A percentile compares a stretch with the other conserved stretches of the same genome.
Conservation (phyloP, 1,140 invertebrate species). For the Drosophila neocordata region DNA sequence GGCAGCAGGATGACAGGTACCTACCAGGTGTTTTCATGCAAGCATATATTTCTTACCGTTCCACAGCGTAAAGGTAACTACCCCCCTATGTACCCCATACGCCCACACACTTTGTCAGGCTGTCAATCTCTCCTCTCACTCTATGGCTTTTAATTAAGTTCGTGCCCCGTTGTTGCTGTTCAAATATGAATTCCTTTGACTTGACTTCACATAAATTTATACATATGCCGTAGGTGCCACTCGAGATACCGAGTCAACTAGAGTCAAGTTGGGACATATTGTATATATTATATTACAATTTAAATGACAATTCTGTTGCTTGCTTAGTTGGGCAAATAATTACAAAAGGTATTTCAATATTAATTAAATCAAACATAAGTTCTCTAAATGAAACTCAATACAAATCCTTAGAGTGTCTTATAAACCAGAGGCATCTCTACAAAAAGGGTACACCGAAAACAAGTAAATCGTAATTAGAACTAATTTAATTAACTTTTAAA, state of each 20-base stretch:
- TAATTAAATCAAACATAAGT: constrained; percentile 29
- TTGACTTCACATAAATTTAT: constrained; percentile 29
- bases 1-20: background rate
- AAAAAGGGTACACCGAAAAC: background rate
- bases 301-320: constrained; percentile 38
- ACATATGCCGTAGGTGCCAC: background rate
- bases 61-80: background rate
- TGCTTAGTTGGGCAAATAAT: constrained; percentile 13
- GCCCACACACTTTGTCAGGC: constrained; percentile 17
- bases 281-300: constrained; percentile 24
- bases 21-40: constrained; percentile 36
- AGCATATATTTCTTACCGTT: constrained; percentile 1
- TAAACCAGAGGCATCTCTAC: background rate
- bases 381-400: constrained; percentile 1
- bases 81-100: constrained; percentile 23
- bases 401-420: background rate
- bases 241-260: background rate
- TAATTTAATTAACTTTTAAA: no score
- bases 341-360: constrained; percentile 40
- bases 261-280: constrained; percentile 3
- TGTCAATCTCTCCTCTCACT: constrained; percentile 7
- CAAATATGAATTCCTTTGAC: constrained; percentile 57
- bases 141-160: constrained; percentile 67
- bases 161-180: constrained; percentile 42
- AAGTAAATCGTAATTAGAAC: background rate